These are phyloP conservation scores for Hetaerina titia DNA, from an alignment of 2,888 invertebrate genomes.

Conservation along the genomic window DNA sequence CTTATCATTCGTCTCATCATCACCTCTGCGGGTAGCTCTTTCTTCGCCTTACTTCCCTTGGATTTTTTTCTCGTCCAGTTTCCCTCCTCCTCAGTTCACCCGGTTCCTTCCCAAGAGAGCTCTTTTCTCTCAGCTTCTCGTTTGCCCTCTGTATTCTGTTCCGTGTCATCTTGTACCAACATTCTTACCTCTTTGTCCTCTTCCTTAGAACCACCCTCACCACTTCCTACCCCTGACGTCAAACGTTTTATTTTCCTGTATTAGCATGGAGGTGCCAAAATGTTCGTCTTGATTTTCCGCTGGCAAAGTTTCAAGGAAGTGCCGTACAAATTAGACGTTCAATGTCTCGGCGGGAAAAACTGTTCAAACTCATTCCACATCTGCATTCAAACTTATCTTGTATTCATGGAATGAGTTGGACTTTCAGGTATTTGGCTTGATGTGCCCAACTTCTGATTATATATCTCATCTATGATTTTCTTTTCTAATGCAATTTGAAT, in stretches of 20 bases:
- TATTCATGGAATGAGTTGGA: no score
- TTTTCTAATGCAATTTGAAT: no score
- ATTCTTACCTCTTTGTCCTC: background rate
- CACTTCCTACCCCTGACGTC: background rate
- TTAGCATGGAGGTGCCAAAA: no score
- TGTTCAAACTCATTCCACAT: no score
- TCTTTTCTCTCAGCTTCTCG: background rate
- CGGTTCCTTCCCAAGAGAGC: background rate
- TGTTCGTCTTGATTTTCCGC: no score
- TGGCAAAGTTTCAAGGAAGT: no score
- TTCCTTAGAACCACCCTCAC: background rate
- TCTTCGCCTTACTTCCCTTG: background rate
- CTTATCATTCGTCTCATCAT: background rate
- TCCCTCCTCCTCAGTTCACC: background rate
- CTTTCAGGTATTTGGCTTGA: no score
- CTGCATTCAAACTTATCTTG: no score
- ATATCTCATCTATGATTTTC: no score
- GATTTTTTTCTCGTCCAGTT: background rate
- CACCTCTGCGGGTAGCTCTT: background rate
- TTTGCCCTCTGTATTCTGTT: background rate
- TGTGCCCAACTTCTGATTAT: no score
- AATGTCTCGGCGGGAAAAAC: no score
- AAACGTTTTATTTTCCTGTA: background rate
- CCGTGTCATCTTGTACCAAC: background rate
- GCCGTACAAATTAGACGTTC: no score